Evolutionary conservation across 2,113 vertebrate genomes (phyloP).

Genomic region (Stictonetta naevosa): DNA sequence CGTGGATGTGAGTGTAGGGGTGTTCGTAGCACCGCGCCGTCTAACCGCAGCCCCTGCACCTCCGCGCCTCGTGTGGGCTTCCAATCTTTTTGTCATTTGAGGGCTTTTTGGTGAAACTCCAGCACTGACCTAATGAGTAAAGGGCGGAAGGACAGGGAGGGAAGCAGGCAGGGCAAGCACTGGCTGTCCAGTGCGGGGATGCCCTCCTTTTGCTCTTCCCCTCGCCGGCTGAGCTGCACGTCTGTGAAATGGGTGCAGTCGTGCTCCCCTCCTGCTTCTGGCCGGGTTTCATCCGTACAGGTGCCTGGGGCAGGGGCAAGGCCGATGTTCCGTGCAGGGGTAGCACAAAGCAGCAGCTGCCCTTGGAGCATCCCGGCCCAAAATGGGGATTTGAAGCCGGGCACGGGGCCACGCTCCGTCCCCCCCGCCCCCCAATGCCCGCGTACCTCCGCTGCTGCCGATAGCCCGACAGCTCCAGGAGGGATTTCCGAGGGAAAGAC

Average conservation of each 20-base stretch:
- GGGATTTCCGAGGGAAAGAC: conserved; percentile 97
- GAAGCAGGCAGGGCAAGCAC: neutral
- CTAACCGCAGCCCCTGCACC: neutral
- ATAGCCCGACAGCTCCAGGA: conserved; percentile 95
- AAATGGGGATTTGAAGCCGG: fast-evolving
- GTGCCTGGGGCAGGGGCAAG: neutral
- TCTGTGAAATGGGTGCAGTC: neutral
- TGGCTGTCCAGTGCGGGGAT: fast-evolving
- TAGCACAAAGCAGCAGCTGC: neutral
- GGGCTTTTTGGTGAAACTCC: neutral
- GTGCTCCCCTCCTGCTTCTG: neutral
- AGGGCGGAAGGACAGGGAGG: neutral
- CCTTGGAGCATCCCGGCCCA: neutral
- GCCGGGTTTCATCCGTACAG: neutral
- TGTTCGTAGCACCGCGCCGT: neutral
- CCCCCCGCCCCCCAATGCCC: neutral
- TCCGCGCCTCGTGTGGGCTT: neutral
- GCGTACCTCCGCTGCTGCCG: conserved; percentile 91
- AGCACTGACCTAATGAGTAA: neutral
- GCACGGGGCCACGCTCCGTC: neutral
- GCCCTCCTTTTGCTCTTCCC: neutral
- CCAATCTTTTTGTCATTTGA: neutral
- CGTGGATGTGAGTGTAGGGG: neutral
- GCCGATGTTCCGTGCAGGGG: neutral
- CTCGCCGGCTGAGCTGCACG: neutral